Evolutionary conservation across 1,140 invertebrate species (phyloP), one percentile per base, ranked within the genome.

Genomic region (Xylocopa sonorina): DNA sequence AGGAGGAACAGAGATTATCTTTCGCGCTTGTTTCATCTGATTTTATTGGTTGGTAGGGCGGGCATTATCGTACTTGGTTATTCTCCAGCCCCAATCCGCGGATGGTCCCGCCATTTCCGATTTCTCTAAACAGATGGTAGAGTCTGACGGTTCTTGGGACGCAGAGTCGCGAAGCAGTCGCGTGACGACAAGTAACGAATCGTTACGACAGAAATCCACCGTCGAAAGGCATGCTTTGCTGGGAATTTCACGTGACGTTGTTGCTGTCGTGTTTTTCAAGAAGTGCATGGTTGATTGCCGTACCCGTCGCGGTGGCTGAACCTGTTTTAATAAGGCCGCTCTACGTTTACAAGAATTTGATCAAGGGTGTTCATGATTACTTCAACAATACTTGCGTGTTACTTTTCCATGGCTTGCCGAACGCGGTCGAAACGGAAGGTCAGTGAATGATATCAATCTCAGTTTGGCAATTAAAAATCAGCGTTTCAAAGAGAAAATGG

Each of bases 301-400:
- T 0, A 6, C 0, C 5, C 5, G 9, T 6, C 1, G 3, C 16
- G 27, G 14, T 48, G 2, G 0, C 21, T 0, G n/a, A 63, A 6
- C 10, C 32, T 0, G 0, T 75, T 0, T n/a, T 92, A n/a, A 88
- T 91, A 9, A 87, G 89, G 69, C 84, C 91, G 0, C 69, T 87
- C 29, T 21, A 82, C 9, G 75, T 92, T 34, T 93, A 93, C 66
- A 63, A 89, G 63, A 27, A 78, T 4, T 21, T 93, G 14, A 90
- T 92, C 50, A 80, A 85, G 53, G 78, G 80, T 0, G 80, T 92
- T 1, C 91, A 90, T 71, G 87, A 88, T 55, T 86, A 89, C 51
- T 93, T 92, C 14, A 92, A 93, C 62, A 93, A 90, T 50, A 92
- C 91, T 5, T 93, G 92, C 46, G 86, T 93, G 21, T 89, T 93